These are phyloP conservation scores for Dendrolimus houi DNA, from an alignment of 2,888 invertebrate species.

Conservation along the genomic window DNA sequence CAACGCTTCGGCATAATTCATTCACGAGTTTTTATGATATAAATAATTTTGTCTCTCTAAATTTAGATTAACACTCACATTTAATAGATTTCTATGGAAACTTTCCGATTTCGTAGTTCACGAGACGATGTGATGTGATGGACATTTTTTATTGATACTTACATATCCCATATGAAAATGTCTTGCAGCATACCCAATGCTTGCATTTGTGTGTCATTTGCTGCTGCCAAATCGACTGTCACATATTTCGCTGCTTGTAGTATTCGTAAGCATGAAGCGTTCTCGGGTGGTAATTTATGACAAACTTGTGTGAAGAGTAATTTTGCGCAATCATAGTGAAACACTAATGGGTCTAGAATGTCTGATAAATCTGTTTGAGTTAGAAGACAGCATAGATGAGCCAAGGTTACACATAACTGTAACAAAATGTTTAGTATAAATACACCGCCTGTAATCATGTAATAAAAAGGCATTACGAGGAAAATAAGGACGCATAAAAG, in stretches of 20 bases:
- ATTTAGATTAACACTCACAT: no score
- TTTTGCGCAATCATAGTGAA: conserved; percentile 62
- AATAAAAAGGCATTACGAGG: no score
- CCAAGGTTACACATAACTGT: conserved; percentile 84
- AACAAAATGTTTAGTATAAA: conserved; percentile 11
- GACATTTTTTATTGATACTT: conserved; percentile 5
- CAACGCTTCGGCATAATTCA: no score
- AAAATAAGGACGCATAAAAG: no score
- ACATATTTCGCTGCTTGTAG: conserved; percentile 65
- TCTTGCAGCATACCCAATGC: conserved; percentile 59
- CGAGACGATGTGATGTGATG: neutral
- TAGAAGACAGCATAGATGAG: conserved; percentile 81
- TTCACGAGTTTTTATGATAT: no score
- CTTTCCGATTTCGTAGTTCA: no score
- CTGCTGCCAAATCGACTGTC: conserved; percentile 52
- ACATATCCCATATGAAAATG: conserved; percentile 66
- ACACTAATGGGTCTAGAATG: conserved; percentile 66
- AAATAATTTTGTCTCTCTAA: no score
- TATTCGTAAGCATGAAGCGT: conserved; percentile 53
- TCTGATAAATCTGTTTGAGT: conserved; percentile 73
- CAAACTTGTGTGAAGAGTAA: conserved; percentile 49
- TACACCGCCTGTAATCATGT: no score
- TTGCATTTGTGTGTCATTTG: conserved; percentile 45
- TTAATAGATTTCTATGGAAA: no score
- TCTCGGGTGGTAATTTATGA: conserved; percentile 57